These are phyloP conservation scores for Neocrepidodera transversa DNA, from an alignment of 2,888 invertebrate genomes.

Conservation along the genomic window DNA sequence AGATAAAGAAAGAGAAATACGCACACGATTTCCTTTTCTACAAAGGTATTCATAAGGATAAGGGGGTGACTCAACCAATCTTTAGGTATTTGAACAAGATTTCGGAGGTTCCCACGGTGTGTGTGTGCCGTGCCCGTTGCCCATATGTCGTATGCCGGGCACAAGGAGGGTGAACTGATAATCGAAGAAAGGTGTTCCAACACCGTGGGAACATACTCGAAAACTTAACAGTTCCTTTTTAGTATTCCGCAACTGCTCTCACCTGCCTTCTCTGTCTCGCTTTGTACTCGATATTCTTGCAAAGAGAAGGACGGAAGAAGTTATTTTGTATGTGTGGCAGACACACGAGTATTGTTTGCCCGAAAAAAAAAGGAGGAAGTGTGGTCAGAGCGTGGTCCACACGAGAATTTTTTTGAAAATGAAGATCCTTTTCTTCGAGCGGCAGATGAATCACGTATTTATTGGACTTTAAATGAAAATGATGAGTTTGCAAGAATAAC, in stretches of 20 bases:
- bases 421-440: neutral
- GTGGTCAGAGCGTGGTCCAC: slow-evolving; percentile 49
- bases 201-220: slow-evolving; percentile 48
- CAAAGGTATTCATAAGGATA: slow-evolving; percentile 40
- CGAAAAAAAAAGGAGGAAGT: slow-evolving; percentile 40
- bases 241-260: slow-evolving; percentile 43
- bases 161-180: slow-evolving; percentile 49
- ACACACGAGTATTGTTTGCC: slow-evolving; percentile 44
- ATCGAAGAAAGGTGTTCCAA: slow-evolving; percentile 50
- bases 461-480: neutral
- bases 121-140: slow-evolving; percentile 45
- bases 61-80: slow-evolving; percentile 47
- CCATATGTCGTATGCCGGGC: slow-evolving; percentile 55
- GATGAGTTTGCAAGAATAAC: neutral
- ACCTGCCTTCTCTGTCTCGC: slow-evolving; percentile 23
- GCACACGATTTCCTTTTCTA: slow-evolving; percentile 46
- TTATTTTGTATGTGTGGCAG: slow-evolving; percentile 41
- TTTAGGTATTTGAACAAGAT: slow-evolving; percentile 50
- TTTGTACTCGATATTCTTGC: neutral
- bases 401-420: slow-evolving; percentile 36
- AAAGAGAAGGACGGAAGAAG: slow-evolving; percentile 25
- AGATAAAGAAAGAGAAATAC: slow-evolving; percentile 41
- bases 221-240: slow-evolving; percentile 40
- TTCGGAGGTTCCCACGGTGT: slow-evolving; percentile 51
- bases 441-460: slow-evolving; percentile 15